Percentiles rank a stretch among this genome's conserved stretches.
Evolutionary conservation across 2,113 vertebrate species (phyloP).

Genomic region (human (Homo sapiens)): DNA sequence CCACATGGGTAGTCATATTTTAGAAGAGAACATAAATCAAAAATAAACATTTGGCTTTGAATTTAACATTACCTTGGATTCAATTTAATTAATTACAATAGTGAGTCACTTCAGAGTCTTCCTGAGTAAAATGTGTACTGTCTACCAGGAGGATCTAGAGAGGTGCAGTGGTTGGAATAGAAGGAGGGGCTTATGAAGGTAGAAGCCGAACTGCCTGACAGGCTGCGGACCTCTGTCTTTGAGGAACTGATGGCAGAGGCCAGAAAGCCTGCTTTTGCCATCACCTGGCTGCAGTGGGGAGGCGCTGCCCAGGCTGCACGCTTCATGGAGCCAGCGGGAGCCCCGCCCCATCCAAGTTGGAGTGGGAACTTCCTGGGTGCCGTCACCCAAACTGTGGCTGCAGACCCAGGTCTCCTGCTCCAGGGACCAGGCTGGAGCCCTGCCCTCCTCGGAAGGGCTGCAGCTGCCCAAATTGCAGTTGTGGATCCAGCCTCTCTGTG

Average conservation of each 20-base stretch:
- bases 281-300: too few relatives aligned
- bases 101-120: not conserved
- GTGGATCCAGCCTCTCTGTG: too few relatives aligned
- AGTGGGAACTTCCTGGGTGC: too few relatives aligned
- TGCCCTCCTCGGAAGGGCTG: too few relatives aligned
- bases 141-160: not conserved
- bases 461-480: too few relatives aligned
- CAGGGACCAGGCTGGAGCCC: too few relatives aligned
- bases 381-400: too few relatives aligned
- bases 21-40: not conserved
- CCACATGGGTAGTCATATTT: not conserved
- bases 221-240: not conserved
- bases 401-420: too few relatives aligned
- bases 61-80: not conserved
- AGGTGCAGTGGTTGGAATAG: not conserved
- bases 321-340: too few relatives aligned
- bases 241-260: not conserved
- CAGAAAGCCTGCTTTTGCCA: too few relatives aligned
- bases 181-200: not conserved
- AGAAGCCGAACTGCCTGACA: not conserved
- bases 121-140: not conserved
- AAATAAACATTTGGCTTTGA: not conserved
- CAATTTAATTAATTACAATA: not conserved
- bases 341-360: too few relatives aligned
- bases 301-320: too few relatives aligned